Evolutionary conservation across 1,140 invertebrate genomes (phyloP).

Genomic region (Drosophila sp.): DNA sequence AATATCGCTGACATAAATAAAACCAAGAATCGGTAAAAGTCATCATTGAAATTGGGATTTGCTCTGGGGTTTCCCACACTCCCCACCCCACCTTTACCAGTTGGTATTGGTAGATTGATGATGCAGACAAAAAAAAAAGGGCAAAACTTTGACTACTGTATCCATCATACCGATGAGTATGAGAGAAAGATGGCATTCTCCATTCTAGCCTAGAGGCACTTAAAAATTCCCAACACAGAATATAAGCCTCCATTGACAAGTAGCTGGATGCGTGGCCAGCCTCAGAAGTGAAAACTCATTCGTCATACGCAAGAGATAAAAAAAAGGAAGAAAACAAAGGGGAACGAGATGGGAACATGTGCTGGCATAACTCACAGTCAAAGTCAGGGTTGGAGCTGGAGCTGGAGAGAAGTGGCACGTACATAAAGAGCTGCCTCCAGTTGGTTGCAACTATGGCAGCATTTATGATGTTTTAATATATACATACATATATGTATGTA

Average conservation of each 20-base stretch:
- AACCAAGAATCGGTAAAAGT: background rate
- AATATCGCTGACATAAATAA: background rate
- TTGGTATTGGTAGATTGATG: background rate
- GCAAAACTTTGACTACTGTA: background rate
- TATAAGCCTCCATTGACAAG: conserved; percentile 62
- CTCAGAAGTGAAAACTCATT: conserved; percentile 71
- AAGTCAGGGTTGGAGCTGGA: background rate
- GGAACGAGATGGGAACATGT: background rate
- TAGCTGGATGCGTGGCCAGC: conserved; percentile 59
- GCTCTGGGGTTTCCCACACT: too few relatives aligned
- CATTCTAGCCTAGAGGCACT: conserved; percentile 43
- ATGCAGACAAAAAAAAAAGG: background rate
- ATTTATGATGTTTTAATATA: conserved; percentile 75
- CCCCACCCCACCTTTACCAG: too few relatives aligned
- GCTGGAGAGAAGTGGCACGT: conserved; percentile 40
- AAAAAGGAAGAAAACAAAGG: background rate
- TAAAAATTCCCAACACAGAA: conserved; percentile 69
- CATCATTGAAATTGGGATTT: background rate
- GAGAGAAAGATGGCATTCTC: background rate
- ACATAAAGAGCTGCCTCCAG: conserved; percentile 41
- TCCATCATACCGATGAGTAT: background rate
- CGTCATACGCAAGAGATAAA: conserved; percentile 52
- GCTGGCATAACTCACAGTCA: conserved; percentile 2
- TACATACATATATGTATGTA: background rate
- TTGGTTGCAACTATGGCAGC: conserved; percentile 56